These are phyloP conservation scores for Epsilonema sp. DNA, from an alignment of 2,888 invertebrate species.

Conservation along the genomic window DNA sequence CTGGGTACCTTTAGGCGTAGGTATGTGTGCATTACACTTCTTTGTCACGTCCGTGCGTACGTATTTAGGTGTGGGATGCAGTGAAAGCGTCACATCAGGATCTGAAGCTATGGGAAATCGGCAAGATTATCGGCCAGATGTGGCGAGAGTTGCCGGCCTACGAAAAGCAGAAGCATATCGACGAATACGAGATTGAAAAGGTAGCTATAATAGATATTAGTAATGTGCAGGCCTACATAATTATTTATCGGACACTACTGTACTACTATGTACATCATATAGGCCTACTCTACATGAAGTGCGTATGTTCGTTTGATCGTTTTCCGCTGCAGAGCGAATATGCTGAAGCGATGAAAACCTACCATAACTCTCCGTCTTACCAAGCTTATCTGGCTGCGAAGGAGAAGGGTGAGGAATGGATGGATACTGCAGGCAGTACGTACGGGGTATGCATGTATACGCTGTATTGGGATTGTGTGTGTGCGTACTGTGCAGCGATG, in stretches of 20 bases:
- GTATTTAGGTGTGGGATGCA: conserved; percentile 57
- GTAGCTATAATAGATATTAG: conserved; percentile 36
- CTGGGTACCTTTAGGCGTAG: background rate
- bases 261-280: background rate
- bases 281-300: too few relatives aligned
- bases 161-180: conserved; percentile 74
- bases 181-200: conserved; percentile 90
- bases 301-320: background rate
- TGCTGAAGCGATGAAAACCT: conserved; percentile 71
- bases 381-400: conserved; percentile 78
- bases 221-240: too few relatives aligned
- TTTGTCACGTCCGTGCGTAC: background rate
- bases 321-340: conserved; percentile 42
- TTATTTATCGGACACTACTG: too few relatives aligned
- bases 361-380: conserved; percentile 82
- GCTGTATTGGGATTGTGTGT: too few relatives aligned
- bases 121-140: conserved; percentile 90
- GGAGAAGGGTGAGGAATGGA: conserved; percentile 46
- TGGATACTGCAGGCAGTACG: too few relatives aligned
- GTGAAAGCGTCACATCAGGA: conserved; percentile 89
- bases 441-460: too few relatives aligned
- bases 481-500: too few relatives aligned
- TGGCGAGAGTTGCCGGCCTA: conserved; percentile 82
- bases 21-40: too few relatives aligned
- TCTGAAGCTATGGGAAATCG: conserved; percentile 91